These are phyloP conservation scores for Penaeus vannamei DNA, from an alignment of 1,140 invertebrate genomes.

Conservation along the genomic window DNA sequence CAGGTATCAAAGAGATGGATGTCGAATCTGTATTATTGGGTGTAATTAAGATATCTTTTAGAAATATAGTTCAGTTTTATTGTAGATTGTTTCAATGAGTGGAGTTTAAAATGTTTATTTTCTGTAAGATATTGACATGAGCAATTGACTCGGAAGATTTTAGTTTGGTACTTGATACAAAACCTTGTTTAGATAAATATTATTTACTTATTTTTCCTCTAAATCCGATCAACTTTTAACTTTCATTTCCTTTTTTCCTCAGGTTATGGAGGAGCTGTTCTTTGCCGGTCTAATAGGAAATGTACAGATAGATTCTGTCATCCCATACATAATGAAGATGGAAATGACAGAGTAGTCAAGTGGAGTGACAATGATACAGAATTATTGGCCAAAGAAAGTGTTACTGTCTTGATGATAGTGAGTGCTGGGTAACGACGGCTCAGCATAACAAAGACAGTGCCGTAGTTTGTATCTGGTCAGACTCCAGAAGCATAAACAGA, in stretches of 20 bases:
- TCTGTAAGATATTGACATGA: too few species aligned
- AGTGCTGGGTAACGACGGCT: constrained; percentile 15
- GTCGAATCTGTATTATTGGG: neutral
- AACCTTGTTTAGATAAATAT: neutral
- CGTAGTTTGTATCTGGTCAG: constrained; percentile 4
- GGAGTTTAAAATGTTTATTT: too few species aligned
- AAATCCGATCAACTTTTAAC: neutral
- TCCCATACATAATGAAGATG: constrained; percentile 92
- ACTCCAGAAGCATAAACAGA: constrained; percentile 16
- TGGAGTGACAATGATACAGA: constrained; percentile 19
- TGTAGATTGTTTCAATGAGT: too few species aligned
- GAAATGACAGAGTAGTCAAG: constrained; percentile 73
- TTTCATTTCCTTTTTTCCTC: constrained; percentile 38
- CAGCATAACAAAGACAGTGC: constrained; percentile 37
- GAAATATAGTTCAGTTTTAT: too few species aligned
- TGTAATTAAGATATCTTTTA: too few species aligned
- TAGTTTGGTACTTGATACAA: too few species aligned
- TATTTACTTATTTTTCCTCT: neutral
- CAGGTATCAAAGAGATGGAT: constrained; percentile 62
- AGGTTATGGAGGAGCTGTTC: constrained; percentile 92
- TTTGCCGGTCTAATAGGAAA: constrained; percentile 93
- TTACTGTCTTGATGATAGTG: constrained; percentile 20
- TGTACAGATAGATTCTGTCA: constrained; percentile 91
- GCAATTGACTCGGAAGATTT: too few species aligned
- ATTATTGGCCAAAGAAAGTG: constrained; percentile 55